A percentile compares a stretch with the other conserved stretches of the same genome.
These are phyloP conservation scores for Polylopha cassiicola DNA, from an alignment of 2,888 invertebrate species.

Conservation along the genomic window DNA sequence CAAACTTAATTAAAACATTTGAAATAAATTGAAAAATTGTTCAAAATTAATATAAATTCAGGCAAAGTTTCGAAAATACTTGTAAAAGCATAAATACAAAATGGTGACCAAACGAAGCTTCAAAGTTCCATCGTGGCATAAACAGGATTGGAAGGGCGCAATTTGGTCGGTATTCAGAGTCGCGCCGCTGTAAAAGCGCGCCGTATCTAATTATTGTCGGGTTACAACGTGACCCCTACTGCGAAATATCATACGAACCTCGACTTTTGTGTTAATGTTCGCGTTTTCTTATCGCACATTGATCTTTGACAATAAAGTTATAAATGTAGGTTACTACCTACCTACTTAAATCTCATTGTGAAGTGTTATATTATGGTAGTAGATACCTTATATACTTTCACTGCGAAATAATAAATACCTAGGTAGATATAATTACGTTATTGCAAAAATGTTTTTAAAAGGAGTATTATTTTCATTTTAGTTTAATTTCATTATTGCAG, in stretches of 20 bases:
- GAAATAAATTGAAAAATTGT: conserved; percentile 13
- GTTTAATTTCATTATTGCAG: too few species aligned
- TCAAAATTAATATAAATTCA: conserved; percentile 16
- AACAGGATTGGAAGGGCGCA: conserved; percentile 72
- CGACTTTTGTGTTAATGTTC: too few species aligned
- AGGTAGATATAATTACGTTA: too few species aligned
- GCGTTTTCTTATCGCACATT: too few species aligned
- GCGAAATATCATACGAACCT: conserved; percentile 43
- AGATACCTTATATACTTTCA: too few species aligned
- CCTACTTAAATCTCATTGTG: too few species aligned
- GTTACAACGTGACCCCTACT: conserved; percentile 52
- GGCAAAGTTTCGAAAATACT: conserved; percentile 16
- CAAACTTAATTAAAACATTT: conserved; percentile 7
- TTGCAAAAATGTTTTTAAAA: too few species aligned
- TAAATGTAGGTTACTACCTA: too few species aligned
- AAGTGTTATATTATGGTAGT: too few species aligned
- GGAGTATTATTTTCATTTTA: too few species aligned
- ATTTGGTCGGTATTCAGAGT: conserved; percentile 72
- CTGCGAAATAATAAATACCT: too few species aligned
- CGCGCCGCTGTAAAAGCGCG: conserved; percentile 72
- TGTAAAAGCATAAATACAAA: conserved; percentile 31
- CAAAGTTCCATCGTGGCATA: conserved; percentile 57
- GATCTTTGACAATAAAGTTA: too few species aligned
- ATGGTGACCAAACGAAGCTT: conserved; percentile 48
- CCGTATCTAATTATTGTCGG: conserved; percentile 74